Percentiles rank a stretch among this genome's conserved stretches.
Evolutionary conservation across 2,797 vertebrate genomes (phyloP).

Genomic region (Pseudochromis fuscus): DNA sequence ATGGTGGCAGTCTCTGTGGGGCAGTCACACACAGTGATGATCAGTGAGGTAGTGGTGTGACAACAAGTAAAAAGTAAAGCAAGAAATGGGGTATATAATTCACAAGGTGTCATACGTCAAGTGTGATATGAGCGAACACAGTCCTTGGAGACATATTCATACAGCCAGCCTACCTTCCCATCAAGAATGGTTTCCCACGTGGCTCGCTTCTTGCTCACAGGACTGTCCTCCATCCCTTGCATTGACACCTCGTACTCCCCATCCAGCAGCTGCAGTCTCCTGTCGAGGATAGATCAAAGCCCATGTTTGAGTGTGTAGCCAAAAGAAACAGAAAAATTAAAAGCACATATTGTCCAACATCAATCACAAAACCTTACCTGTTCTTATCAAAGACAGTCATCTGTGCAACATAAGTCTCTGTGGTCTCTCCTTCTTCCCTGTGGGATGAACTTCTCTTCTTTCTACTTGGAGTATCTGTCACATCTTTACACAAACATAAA

Average conservation of each 20-base stretch:
- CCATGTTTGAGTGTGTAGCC: background rate
- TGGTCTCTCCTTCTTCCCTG: conserved; percentile 92
- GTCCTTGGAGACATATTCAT: too few species aligned
- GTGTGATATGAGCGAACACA: background rate
- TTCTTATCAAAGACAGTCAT: conserved; percentile 99
- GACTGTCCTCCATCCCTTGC: conserved; percentile 98
- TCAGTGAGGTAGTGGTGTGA: background rate
- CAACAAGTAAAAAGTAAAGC: background rate
- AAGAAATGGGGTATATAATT: background rate
- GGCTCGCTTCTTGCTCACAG: conserved; percentile 97
- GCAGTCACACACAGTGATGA: background rate
- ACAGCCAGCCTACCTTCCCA: conserved; percentile 88
- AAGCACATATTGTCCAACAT: background rate
- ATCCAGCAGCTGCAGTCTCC: conserved; percentile 96
- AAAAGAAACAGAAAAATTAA: background rate
- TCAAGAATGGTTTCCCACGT: conserved; percentile 99
- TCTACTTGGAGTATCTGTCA: conserved; percentile 88
- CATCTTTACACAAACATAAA: conserved; percentile 83
- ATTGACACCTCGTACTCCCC: conserved; percentile 99
- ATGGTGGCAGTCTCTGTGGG: conserved; percentile 94
- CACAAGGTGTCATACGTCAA: background rate
- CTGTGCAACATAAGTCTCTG: conserved; percentile 93
- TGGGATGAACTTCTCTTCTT: conserved; percentile 92
- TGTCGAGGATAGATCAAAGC: conserved; percentile 57
- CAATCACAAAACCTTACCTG: conserved; percentile 78